Evolutionary conservation across 1,140 invertebrate genomes (phyloP).

Genomic region (Melipona quadrifasciata): DNA sequence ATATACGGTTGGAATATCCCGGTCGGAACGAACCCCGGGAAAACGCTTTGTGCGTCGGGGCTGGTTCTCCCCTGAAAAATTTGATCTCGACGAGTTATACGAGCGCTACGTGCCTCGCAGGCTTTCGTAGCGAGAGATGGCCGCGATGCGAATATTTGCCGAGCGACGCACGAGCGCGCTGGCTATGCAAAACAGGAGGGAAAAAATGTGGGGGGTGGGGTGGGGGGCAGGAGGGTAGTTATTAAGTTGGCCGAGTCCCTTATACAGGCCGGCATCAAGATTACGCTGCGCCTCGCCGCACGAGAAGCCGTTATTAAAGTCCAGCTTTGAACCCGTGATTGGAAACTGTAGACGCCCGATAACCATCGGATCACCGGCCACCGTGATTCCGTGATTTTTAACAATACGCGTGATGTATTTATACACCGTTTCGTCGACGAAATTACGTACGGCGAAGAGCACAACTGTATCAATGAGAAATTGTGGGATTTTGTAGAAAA

Average conservation of each 20-base stretch:
- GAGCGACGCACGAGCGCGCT: slow-evolving; percentile 17
- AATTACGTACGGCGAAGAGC: background rate
- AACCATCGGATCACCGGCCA: background rate
- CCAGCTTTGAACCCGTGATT: slow-evolving; percentile 15
- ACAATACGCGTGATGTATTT: background rate
- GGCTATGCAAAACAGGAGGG: slow-evolving; percentile 31
- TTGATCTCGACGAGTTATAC: slow-evolving; percentile 14
- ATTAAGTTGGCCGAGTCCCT: slow-evolving; percentile 30
- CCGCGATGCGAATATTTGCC: slow-evolving; percentile 35
- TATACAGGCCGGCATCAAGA: slow-evolving; percentile 27
- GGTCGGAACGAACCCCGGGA: background rate
- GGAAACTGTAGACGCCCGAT: background rate
- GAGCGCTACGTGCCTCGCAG: slow-evolving; percentile 11
- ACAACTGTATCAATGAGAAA: too few relatives aligned
- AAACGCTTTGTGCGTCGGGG: background rate
- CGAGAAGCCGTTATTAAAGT: slow-evolving; percentile 35
- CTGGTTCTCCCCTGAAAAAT: slow-evolving; percentile 11
- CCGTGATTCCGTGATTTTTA: background rate
- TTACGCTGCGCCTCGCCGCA: slow-evolving; percentile 1
- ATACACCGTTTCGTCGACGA: too few relatives aligned
- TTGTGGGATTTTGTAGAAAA: too few relatives aligned
- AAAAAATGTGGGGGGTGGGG: background rate
- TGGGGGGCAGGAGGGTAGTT: background rate
- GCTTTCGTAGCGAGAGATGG: background rate
- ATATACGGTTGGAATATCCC: background rate